A percentile compares a stretch with the other conserved stretches of the same genome.
phyloP scores from a whole-genome alignment of 2,888 invertebrate species.

The Seira sanloemensis region DNA sequence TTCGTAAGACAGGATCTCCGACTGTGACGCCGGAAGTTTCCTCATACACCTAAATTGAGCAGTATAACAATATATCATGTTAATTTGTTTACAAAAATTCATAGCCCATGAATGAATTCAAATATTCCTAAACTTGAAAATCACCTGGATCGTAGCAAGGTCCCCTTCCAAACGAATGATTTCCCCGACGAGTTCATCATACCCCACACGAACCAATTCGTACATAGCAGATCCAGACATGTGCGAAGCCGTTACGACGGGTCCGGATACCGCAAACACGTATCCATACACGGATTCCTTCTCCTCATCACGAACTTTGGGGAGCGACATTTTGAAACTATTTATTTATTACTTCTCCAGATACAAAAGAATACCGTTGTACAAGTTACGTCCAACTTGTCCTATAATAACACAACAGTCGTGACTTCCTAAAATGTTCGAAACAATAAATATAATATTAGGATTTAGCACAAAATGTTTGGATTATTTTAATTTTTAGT shows the following conservation, averaged over 20 bases:
- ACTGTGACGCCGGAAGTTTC: slow-evolving; percentile 99
- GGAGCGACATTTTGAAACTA: slow-evolving; percentile 76
- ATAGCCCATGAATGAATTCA: no score
- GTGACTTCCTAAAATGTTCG: no score
- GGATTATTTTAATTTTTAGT: no score
- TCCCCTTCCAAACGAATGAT: slow-evolving; percentile 99
- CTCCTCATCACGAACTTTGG: slow-evolving; percentile 88
- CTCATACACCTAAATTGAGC: slow-evolving; percentile 86
- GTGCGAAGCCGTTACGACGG: slow-evolving; percentile 99
- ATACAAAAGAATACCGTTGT: no score
- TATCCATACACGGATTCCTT: slow-evolving; percentile 93
- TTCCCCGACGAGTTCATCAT: slow-evolving; percentile 98
- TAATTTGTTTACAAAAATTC: no score
- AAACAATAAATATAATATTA: no score
- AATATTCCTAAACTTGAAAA: slow-evolving; percentile 71
- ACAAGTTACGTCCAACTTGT: no score
- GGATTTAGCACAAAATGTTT: no score
- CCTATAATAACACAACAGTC: no score
- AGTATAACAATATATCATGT: neutral
- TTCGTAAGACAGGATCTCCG: slow-evolving; percentile 98
- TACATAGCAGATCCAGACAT: slow-evolving; percentile 99
- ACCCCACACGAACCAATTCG: slow-evolving; percentile 99
- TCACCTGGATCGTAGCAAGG: slow-evolving; percentile 99
- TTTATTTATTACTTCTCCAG: no score
- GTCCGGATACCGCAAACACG: slow-evolving; percentile 98